Conservation (phyloP, 2,888 invertebrate species). For the Drosophila colorata region DNA sequence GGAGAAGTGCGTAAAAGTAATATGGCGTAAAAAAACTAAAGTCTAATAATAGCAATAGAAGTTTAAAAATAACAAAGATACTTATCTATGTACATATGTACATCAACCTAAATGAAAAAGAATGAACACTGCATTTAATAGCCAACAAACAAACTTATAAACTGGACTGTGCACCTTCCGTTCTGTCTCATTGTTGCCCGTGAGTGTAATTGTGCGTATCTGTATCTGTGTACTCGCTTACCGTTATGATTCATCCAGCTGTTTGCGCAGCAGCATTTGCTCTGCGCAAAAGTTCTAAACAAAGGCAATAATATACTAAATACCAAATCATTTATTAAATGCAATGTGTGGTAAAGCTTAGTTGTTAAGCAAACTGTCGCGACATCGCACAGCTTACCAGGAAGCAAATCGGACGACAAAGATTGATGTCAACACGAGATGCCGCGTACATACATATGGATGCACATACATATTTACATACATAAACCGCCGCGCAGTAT, state of each 20-base stretch:
- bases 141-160: slow-evolving; percentile 14
- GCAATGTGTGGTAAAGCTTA: slow-evolving; percentile 47
- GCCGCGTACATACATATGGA: slow-evolving; percentile 39
- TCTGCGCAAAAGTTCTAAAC: slow-evolving; percentile 65
- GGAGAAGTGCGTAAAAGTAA: too few species aligned
- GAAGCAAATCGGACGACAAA: slow-evolving; percentile 76
- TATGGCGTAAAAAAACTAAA: slow-evolving; percentile 46
- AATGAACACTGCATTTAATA: slow-evolving; percentile 26
- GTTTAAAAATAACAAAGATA: slow-evolving; percentile 44
- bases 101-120: too few species aligned
- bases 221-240: slow-evolving; percentile 37
- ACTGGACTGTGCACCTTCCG: slow-evolving; percentile 18
- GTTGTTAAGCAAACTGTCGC: slow-evolving; percentile 43
- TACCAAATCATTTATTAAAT: slow-evolving; percentile 49
- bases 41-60: slow-evolving; percentile 54
- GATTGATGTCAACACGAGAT: slow-evolving; percentile 76
- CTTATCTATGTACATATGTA: too few species aligned
- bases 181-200: slow-evolving; percentile 20
- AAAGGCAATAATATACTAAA: slow-evolving; percentile 42
- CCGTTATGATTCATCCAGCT: slow-evolving; percentile 77
- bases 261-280: slow-evolving; percentile 72
- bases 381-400: slow-evolving; percentile 57
- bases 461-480: slow-evolving; percentile 1
- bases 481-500: slow-evolving; percentile 42
- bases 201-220: slow-evolving; percentile 6